Evolutionary conservation across 1,140 invertebrate species (phyloP), one percentile per base, ranked within the genome.

Genomic region (Eupristina koningsbergeri): DNA sequence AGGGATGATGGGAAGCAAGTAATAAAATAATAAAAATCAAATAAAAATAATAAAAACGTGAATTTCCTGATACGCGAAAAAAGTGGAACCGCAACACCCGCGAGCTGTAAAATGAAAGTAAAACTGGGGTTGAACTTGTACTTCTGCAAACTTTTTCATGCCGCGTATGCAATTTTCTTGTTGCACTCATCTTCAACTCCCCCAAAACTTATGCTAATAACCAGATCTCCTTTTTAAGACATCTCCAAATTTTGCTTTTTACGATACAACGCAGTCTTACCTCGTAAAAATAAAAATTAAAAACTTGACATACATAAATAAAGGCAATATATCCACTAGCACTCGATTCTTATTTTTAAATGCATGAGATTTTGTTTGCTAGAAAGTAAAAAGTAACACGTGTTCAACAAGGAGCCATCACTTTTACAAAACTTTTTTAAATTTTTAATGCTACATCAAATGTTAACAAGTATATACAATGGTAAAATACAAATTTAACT

Each of bases 81-180:
- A 87, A 89, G 86, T 88, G 84, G 87, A 89, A 86, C 87, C 86
- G 87, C 85, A 88, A 89, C 88, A 89, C 84, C 87, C 86, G 85
- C 86, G 85, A 89, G 89, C 89, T 88, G 86, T 90, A 89, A 90
- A 89, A 89, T 81, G 81, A 88, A 88, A 87, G 87, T 89, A 88
- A 88, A 89, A 88, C 73, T 41, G 45, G 47, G 41, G 47, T 80
- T 50, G 64, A 71, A 81, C n/a, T 74, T 64, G 64, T 67, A 41
- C 73, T 17, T 41, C 73, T 26, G 63, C 31, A 53, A 67, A n/a
- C n/a, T 61, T 82, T 76, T 82, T 73, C 61, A 41, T 75, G 26
- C 41, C 41, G 45, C 34, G 61, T 76, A 67, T 50, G 58, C 73
- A 76, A 81, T 82, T 82, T 82, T 31, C 61, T 76, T 67, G 47